Evolutionary conservation across 2,888 invertebrate genomes (phyloP).

Genomic region (Drosophila neoperkinsi): DNA sequence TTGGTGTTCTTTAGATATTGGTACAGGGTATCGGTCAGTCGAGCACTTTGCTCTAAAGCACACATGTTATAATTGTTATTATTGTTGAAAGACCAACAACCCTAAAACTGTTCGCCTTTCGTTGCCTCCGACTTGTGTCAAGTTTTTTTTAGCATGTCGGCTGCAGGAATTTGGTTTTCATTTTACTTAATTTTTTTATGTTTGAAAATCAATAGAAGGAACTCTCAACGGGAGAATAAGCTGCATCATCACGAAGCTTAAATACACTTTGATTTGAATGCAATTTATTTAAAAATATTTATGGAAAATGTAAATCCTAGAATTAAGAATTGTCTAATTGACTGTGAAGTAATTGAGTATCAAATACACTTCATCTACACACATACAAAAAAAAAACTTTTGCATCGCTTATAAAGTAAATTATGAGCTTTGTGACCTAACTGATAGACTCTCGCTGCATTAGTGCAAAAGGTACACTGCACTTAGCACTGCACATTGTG

Average conservation of each 20-base stretch:
- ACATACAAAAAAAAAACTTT: too few relatives aligned
- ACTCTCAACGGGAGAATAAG: neutral
- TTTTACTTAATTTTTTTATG: constrained; percentile 14
- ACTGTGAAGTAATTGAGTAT: neutral
- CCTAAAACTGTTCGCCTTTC: constrained; percentile 29
- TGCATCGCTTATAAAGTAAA: neutral
- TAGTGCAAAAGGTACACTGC: constrained; percentile 16
- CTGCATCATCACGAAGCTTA: neutral
- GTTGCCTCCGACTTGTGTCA: constrained; percentile 20
- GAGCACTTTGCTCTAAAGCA: neutral
- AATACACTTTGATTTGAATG: neutral
- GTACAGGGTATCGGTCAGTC: neutral
- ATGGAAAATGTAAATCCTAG: neutral
- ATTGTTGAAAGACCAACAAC: constrained; percentile 51
- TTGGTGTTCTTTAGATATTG: neutral
- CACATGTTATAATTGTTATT: constrained; percentile 33
- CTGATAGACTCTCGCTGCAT: neutral
- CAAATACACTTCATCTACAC: neutral
- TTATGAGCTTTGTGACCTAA: neutral
- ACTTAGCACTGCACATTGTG: constrained; percentile 46
- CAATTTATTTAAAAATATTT: too few relatives aligned
- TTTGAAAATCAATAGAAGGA: constrained; percentile 13
- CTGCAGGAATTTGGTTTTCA: constrained; percentile 24
- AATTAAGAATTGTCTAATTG: neutral
- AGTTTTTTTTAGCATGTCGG: constrained; percentile 28